Conservation (phyloP, 1,140 invertebrate genomes). For the Macrobrachium nipponense region DNA sequence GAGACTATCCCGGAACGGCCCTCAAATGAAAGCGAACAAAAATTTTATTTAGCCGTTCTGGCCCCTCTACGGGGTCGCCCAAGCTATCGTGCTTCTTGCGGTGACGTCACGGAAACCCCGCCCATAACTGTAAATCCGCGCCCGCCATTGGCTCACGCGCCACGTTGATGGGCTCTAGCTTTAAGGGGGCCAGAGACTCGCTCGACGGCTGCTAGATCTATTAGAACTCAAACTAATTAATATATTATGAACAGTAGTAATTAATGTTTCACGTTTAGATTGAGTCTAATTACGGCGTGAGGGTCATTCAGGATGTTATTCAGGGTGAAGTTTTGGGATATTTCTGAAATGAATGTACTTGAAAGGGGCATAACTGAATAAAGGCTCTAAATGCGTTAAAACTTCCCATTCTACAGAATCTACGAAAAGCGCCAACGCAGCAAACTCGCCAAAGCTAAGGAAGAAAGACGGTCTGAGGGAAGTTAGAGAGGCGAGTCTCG, state of each 20-base stretch:
- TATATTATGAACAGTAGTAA: neutral
- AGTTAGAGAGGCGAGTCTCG: conserved; percentile 1
- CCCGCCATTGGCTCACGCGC: conserved; percentile 23
- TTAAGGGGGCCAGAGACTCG: conserved; percentile 54
- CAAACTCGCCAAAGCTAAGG: neutral
- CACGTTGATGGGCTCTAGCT: conserved; percentile 35
- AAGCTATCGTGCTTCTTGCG: conserved; percentile 14
- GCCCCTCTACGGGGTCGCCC: conserved; percentile 55
- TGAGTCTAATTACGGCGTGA: too few relatives aligned
- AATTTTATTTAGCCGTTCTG: conserved; percentile 61
- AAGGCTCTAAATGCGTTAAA: too few relatives aligned
- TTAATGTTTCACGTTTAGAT: neutral
- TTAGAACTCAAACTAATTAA: neutral
- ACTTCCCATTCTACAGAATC: too few relatives aligned
- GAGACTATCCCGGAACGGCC: conserved; percentile 55
- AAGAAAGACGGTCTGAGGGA: conserved; percentile 1
- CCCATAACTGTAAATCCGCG: conserved; percentile 27
- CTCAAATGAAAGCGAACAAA: conserved; percentile 62
- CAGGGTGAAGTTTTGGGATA: too few relatives aligned
- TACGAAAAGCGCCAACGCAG: neutral
- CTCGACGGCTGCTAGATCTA: neutral
- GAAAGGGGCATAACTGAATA: too few relatives aligned
- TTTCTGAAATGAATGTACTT: too few relatives aligned
- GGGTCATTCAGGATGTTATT: too few relatives aligned
- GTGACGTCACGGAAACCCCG: conserved; percentile 47